phyloP scores from a whole-genome alignment of 2,113 vertebrate genomes.

The Phaetusa simplex region DNA sequence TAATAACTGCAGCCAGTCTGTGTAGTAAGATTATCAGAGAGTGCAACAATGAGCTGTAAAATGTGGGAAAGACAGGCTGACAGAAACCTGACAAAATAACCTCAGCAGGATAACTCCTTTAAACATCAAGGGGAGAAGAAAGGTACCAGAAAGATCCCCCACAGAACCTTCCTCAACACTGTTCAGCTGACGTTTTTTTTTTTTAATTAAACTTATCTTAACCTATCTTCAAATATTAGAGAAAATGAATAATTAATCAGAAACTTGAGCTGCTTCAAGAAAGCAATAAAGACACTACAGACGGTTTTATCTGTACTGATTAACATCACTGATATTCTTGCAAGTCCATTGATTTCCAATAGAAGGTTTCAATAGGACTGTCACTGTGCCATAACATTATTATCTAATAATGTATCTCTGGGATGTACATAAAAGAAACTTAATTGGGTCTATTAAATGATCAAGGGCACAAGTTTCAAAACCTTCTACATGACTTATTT shows the following conservation, averaged over 20 bases:
- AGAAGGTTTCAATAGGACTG: not conserved
- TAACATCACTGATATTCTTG: not conserved
- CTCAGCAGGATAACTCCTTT: not conserved
- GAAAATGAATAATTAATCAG: conserved; percentile 5
- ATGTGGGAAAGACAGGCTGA: conserved; percentile 69
- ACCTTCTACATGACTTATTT: not conserved
- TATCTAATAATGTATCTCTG: not conserved
- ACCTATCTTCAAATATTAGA: not conserved
- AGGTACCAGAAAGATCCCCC: not conserved
- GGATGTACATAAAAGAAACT: not conserved
- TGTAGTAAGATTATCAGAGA: conserved; percentile 79
- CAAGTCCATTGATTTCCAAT: not conserved
- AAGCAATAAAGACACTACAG: not conserved
- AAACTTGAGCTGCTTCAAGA: not conserved
- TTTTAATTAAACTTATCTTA: conserved; percentile 12
- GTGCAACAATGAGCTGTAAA: conserved; percentile 75
- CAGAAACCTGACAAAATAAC: conserved; percentile 54
- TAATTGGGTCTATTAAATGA: not conserved
- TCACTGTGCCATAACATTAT: not conserved
- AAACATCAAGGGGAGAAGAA: not conserved
- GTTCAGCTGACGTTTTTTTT: not conserved
- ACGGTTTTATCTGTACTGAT: not conserved
- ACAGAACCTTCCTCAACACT: not conserved
- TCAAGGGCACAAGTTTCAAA: not conserved
- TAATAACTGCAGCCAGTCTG: conserved; percentile 89